Percentiles rank a stretch among this genome's conserved stretches.
These are phyloP conservation scores for Isurus oxyrinchus DNA, from an alignment of 2,113 vertebrate species.

Conservation along the genomic window DNA sequence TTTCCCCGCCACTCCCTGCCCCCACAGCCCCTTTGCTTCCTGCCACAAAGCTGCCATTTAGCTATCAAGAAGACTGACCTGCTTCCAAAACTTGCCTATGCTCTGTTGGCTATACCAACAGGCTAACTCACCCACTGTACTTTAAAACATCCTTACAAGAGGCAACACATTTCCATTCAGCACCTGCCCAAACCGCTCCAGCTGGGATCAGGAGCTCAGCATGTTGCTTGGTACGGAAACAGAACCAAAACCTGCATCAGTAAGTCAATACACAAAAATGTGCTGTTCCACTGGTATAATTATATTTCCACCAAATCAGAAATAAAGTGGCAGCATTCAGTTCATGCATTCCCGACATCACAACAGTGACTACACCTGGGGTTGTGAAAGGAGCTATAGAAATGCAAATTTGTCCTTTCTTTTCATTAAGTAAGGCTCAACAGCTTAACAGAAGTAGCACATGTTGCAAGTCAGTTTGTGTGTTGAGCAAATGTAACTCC, in stretches of 20 bases:
- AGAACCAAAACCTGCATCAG: neutral
- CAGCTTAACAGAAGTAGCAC: neutral
- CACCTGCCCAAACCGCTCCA: neutral
- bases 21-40: neutral
- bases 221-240: neutral
- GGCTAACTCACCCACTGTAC: neutral
- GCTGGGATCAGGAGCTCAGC: neutral
- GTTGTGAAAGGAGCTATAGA: neutral
- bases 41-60: neutral
- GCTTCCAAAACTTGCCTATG: neutral
- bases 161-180: neutral
- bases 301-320: neutral
- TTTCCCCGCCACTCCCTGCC: neutral
- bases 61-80: neutral
- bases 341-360: neutral
- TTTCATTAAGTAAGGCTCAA: neutral
- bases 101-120: neutral
- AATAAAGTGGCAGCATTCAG: neutral
- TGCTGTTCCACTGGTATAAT: neutral
- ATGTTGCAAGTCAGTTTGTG: neutral
- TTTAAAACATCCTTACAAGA: neutral
- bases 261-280: neutral
- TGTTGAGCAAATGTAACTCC: neutral
- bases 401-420: neutral
- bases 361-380: neutral